Conservation (phyloP, 1,140 invertebrate genomes). For the Ptiloglossa arizonensis region DNA sequence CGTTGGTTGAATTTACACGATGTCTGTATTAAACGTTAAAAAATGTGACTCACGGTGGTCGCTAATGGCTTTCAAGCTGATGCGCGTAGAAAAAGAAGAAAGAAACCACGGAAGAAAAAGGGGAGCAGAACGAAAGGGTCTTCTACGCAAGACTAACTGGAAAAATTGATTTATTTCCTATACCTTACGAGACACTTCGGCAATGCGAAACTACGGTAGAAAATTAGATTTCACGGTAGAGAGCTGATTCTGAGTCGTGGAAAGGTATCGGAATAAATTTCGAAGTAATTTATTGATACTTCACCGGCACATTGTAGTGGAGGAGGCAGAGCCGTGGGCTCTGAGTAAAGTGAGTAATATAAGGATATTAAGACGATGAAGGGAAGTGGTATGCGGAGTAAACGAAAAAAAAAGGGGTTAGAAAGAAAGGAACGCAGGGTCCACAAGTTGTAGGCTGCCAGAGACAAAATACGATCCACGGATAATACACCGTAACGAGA, state of each 20-base stretch:
- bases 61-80: neutral
- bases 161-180: slow-evolving; percentile 35
- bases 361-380: slow-evolving; percentile 12
- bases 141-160: slow-evolving; percentile 3
- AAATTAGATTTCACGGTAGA: slow-evolving; percentile 43
- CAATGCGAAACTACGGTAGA: neutral
- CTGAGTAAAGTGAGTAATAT: slow-evolving; percentile 1
- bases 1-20: no score
- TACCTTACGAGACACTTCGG: neutral
- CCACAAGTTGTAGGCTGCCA: slow-evolving; percentile 12
- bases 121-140: neutral
- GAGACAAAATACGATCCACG: slow-evolving; percentile 18
- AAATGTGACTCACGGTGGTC: neutral
- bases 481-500: slow-evolving; percentile 44
- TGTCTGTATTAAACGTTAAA: no score
- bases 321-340: no score
- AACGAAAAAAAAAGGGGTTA: neutral
- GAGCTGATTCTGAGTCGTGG: slow-evolving; percentile 16
- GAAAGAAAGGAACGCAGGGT: neutral
- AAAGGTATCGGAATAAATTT: slow-evolving; percentile 27
- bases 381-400: neutral
- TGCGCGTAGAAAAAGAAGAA: neutral
- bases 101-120: neutral
- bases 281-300: slow-evolving; percentile 32
- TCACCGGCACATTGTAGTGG: neutral